phyloP scores from a whole-genome alignment of 2,113 vertebrate species.

The Perca schrenkii region DNA sequence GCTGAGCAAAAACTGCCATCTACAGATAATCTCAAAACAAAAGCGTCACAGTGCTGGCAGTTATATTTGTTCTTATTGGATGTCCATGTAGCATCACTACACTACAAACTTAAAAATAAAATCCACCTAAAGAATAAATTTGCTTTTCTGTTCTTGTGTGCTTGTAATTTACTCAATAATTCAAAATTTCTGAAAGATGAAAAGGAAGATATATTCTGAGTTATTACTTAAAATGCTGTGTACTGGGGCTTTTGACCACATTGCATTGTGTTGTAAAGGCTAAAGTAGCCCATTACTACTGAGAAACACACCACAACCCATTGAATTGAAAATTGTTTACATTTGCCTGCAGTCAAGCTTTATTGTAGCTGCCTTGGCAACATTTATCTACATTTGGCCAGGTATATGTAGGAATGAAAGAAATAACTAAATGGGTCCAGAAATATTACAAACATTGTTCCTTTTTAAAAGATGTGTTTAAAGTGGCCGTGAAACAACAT shows the following conservation, averaged over 20 bases:
- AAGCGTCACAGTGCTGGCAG: background rate
- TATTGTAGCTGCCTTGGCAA: background rate
- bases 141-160: background rate
- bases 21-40: constrained; percentile 4
- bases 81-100: background rate
- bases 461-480: too few relatives aligned
- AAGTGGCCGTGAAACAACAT: too few relatives aligned
- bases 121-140: background rate
- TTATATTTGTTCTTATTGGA: background rate
- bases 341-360: background rate
- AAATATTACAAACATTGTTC: background rate
- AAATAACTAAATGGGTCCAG: background rate
- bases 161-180: too few relatives aligned
- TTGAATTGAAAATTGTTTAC: background rate
- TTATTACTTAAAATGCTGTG: background rate
- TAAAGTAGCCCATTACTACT: background rate
- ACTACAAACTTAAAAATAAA: background rate
- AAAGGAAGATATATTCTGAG: background rate
- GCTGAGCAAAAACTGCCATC: constrained; percentile 48
- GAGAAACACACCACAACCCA: background rate
- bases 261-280: background rate
- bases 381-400: background rate
- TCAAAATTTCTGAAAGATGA: background rate
- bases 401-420: background rate
- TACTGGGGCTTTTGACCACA: background rate